These are phyloP conservation scores for Phrynosoma blainvillii DNA, from an alignment of 2,113 vertebrate species.

Conservation along the genomic window DNA sequence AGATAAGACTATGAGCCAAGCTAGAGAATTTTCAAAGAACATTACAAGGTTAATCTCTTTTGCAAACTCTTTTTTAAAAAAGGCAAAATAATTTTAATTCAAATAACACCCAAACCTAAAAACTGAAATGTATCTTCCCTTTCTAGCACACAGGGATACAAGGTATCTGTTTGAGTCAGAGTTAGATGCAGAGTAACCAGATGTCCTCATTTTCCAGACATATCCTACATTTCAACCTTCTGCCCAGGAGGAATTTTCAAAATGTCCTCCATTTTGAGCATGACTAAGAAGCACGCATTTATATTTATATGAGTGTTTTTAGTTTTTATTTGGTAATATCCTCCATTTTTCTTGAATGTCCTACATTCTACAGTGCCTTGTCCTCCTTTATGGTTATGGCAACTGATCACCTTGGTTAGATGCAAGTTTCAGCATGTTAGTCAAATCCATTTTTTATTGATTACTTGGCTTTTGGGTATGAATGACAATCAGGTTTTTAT, in stretches of 20 bases:
- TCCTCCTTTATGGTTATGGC: not conserved
- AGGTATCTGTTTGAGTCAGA: not conserved
- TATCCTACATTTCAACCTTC: too few relatives aligned
- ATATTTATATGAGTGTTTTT: too few relatives aligned
- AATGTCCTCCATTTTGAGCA: too few relatives aligned
- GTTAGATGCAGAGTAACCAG: not conserved
- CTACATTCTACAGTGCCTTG: not conserved
- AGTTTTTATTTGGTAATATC: too few relatives aligned
- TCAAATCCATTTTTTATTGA: not conserved
- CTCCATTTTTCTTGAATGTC: too few relatives aligned
- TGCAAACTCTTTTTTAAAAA: not conserved
- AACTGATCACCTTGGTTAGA: not conserved
- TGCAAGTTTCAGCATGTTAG: not conserved
- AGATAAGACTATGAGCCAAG: constrained; percentile 4
- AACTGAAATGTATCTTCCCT: not conserved
- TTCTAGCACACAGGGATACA: not conserved
- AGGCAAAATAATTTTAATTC: not conserved
- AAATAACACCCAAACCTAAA: not conserved
- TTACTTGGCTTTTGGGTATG: too few relatives aligned
- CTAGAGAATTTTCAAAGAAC: not conserved
- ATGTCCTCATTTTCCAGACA: too few relatives aligned
- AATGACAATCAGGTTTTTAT: too few relatives aligned
- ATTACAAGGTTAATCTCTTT: not conserved
- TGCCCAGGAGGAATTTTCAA: too few relatives aligned
- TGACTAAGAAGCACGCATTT: too few relatives aligned